phyloP scores from a whole-genome alignment of 2,888 invertebrate species.

The Pinctada fucata region DNA sequence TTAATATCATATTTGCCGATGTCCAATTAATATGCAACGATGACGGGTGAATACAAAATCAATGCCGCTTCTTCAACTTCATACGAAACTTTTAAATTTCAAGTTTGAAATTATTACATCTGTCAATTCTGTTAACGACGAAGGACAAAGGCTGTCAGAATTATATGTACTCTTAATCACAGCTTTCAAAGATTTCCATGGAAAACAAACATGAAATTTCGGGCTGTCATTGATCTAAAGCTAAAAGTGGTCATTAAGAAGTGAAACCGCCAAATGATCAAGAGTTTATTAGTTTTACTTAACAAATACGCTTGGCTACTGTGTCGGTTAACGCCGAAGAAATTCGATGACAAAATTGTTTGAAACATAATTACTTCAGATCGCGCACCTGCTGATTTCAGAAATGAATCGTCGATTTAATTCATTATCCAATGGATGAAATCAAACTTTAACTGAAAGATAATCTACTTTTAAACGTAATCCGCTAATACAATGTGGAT shows the following conservation, averaged over 20 bases:
- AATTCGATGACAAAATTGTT: conserved; percentile 1
- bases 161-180: not conserved
- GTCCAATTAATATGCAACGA: not conserved
- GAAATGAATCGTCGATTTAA: not conserved
- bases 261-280: conserved; percentile 27
- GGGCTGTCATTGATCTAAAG: conserved; percentile 23
- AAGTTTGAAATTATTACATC: conserved; percentile 1
- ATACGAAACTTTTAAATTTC: not conserved
- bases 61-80: not conserved
- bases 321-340: not conserved
- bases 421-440: not conserved
- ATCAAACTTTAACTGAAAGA: too few species aligned
- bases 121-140: not conserved
- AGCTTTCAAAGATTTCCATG: not conserved
- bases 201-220: not conserved
- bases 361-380: not conserved
- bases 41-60: not conserved
- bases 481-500: too few species aligned
- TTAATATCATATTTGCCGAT: not conserved
- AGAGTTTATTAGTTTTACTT: conserved; percentile 33
- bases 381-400: conserved; percentile 14
- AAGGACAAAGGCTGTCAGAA: not conserved
- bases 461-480: too few species aligned
- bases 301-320: conserved; percentile 5
- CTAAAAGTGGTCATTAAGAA: conserved; percentile 22